phyloP scores from a whole-genome alignment of 2,888 invertebrate species.

The Harmothoe impar region DNA sequence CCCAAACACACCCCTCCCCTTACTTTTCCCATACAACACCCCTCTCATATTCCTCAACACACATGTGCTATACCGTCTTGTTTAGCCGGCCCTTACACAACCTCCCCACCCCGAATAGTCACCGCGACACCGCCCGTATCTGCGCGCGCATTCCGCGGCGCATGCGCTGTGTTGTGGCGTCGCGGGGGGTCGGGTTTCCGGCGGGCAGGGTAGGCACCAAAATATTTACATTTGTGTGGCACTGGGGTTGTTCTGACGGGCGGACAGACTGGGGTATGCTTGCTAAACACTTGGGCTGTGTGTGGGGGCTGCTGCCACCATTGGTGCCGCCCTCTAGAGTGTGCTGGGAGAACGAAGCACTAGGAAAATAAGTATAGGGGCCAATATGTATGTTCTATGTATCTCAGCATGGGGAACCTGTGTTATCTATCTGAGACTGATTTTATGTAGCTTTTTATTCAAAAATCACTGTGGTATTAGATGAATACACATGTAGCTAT shows the following conservation, averaged over 20 bases:
- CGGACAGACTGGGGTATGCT: neutral
- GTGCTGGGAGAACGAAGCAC: neutral
- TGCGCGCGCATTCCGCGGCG: conserved; percentile 52
- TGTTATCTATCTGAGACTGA: too few species aligned
- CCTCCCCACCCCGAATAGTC: neutral
- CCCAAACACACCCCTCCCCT: too few species aligned
- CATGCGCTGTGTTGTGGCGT: conserved; percentile 30
- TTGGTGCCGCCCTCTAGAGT: neutral
- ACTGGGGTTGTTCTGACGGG: conserved; percentile 34
- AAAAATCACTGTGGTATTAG: too few species aligned
- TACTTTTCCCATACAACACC: too few species aligned
- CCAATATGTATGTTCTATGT: too few species aligned
- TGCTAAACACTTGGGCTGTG: neutral
- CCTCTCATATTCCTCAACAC: neutral
- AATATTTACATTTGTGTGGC: conserved; percentile 57
- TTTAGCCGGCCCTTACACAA: conserved; percentile 26
- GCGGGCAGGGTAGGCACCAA: conserved; percentile 26
- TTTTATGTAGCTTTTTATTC: too few species aligned
- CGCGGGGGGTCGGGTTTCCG: conserved; percentile 44
- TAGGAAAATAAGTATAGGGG: too few species aligned
- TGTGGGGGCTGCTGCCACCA: neutral
- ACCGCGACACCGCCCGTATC: conserved; percentile 9
- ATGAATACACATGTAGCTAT: too few species aligned
- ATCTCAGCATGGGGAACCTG: too few species aligned
- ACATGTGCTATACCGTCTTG: conserved; percentile 44